phyloP scores from a whole-genome alignment of 2,113 vertebrate genomes.

The Perca schrenkii region DNA sequence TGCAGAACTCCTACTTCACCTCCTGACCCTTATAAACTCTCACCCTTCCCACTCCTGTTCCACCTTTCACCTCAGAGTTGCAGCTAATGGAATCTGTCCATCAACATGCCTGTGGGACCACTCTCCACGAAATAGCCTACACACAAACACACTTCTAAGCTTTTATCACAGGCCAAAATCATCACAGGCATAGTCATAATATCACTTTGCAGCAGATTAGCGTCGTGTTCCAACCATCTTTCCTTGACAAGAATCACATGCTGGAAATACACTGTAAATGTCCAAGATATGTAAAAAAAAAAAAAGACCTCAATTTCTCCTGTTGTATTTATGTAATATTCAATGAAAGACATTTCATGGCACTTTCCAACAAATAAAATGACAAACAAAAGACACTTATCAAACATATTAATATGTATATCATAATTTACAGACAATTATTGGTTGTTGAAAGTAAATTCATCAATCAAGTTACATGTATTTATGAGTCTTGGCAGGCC shows the following conservation, averaged over 20 bases:
- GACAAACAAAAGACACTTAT: conserved; percentile 44
- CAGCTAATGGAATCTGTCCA: conserved; percentile 76
- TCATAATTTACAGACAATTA: conserved; percentile 55
- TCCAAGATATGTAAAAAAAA: conserved; percentile 58
- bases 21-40: conserved; percentile 88
- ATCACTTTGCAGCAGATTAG: conserved; percentile 50
- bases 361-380: conserved; percentile 63
- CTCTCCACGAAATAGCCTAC: conserved; percentile 49
- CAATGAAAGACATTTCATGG: conserved; percentile 53
- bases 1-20: conserved; percentile 95
- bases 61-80: conserved; percentile 77
- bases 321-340: conserved; percentile 70
- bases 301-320: conserved; percentile 56
- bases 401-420: conserved; percentile 59
- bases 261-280: conserved; percentile 78
- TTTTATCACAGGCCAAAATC: conserved; percentile 56
- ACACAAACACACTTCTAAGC: conserved; percentile 56
- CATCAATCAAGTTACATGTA: conserved; percentile 44
- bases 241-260: conserved; percentile 70
- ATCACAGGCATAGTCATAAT: conserved; percentile 31
- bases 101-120: conserved; percentile 70
- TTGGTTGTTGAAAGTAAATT: conserved; percentile 55
- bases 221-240: conserved; percentile 41
- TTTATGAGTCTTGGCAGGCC: conserved; percentile 43
- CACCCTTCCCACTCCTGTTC: conserved; percentile 62